Conservation (phyloP, 2,888 invertebrate genomes). For the Tipula helvola region DNA sequence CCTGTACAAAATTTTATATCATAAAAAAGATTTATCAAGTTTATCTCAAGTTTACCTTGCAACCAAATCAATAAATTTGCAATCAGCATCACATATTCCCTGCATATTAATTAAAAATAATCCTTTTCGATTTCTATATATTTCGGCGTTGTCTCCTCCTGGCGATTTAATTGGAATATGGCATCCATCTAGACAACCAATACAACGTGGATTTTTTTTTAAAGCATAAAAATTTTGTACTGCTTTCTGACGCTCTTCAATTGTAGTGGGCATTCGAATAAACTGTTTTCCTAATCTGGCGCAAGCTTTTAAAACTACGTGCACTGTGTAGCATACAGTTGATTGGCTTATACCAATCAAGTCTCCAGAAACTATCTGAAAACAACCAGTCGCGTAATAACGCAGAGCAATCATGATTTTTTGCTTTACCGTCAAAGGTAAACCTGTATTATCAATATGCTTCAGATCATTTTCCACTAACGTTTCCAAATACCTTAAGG, state of each 20-base stretch:
- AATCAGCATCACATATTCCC: conserved; percentile 17
- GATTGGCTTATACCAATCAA: no score
- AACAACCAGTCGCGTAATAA: no score
- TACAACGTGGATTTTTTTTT: neutral
- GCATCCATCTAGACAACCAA: neutral
- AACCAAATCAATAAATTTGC: conserved; percentile 20
- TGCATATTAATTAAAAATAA: conserved; percentile 22
- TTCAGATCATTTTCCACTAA: no score
- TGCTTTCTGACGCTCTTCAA: neutral
- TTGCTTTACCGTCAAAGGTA: no score
- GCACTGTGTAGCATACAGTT: no score
- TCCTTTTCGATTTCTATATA: conserved; percentile 19
- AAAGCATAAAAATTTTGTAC: neutral
- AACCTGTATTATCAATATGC: no score
- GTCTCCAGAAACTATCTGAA: no score
- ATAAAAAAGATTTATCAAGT: neutral
- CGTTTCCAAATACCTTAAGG: no score
- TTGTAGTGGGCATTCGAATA: neutral
- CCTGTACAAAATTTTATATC: conserved; percentile 10
- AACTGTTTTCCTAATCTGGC: neutral
- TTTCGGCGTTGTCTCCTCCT: conserved; percentile 19
- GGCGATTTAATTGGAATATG: neutral
- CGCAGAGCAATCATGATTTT: no score
- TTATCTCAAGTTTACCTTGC: conserved; percentile 12
- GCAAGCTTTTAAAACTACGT: neutral